phyloP scores from a whole-genome alignment of 2,888 invertebrate species.

The Mesodorylaimus sp. region DNA sequence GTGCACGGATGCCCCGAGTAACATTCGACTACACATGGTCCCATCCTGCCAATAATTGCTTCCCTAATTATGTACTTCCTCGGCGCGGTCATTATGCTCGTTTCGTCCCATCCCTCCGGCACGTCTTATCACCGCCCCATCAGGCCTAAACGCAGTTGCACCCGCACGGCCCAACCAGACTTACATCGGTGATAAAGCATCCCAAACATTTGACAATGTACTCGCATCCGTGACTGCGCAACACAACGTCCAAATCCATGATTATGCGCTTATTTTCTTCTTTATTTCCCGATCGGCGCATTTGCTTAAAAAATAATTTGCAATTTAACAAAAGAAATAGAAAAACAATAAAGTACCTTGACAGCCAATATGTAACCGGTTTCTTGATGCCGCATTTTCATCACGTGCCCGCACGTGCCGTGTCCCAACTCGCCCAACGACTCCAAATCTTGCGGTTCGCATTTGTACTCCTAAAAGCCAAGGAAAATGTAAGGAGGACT shows the following conservation, averaged over 20 bases:
- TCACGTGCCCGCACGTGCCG: slow-evolving; percentile 80
- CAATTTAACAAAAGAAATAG: background rate
- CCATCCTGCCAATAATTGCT: too few species aligned
- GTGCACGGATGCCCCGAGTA: too few species aligned
- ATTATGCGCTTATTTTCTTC: slow-evolving; percentile 95
- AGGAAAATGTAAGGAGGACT: background rate
- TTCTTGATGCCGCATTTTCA: slow-evolving; percentile 52
- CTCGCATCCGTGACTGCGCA: slow-evolving; percentile 88
- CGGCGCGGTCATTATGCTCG: too few species aligned
- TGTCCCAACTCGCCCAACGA: slow-evolving; percentile 33
- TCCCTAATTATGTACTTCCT: too few species aligned
- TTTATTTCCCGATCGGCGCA: slow-evolving; percentile 84
- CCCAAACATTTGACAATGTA: slow-evolving; percentile 93
- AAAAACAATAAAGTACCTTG: slow-evolving; percentile 18
- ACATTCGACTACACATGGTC: too few species aligned
- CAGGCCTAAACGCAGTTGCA: too few species aligned
- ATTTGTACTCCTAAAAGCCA: slow-evolving; percentile 11
- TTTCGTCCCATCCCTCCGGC: too few species aligned
- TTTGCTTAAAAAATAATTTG: slow-evolving; percentile 35
- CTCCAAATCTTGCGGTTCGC: slow-evolving; percentile 27
- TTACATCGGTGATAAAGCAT: slow-evolving; percentile 73
- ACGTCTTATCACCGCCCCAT: too few species aligned
- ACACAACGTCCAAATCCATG: slow-evolving; percentile 93
- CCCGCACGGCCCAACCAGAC: too few species aligned
- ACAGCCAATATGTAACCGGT: slow-evolving; percentile 25